Evolutionary conservation across 2,113 vertebrate genomes (phyloP).

Genomic region (Donacobius atricapilla): DNA sequence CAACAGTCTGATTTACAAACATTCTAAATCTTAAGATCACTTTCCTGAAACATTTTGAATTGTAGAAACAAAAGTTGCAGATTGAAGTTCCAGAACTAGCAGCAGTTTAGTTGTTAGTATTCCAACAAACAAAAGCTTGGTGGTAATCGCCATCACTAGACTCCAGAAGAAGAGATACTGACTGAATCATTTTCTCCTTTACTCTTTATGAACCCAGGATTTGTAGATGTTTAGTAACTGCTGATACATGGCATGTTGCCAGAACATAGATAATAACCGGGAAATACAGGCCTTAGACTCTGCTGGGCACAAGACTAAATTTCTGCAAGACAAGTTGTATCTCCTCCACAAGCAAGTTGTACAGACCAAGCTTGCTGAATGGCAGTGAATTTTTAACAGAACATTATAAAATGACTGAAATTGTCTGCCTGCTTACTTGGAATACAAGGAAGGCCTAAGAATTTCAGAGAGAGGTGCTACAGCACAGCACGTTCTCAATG

Average conservation of each 20-base stretch:
- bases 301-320: not conserved
- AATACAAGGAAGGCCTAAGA: not conserved
- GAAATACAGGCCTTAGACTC: not conserved
- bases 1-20: not conserved
- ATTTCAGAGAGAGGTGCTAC: not conserved
- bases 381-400: not conserved
- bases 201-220: not conserved
- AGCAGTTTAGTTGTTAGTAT: not conserved
- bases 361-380: not conserved
- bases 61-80: not conserved
- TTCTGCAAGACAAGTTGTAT: not conserved
- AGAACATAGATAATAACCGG: rapidly evolving
- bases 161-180: not conserved
- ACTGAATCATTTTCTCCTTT: not conserved
- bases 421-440: not conserved
- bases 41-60: not conserved
- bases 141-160: not conserved
- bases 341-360: not conserved
- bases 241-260: not conserved
- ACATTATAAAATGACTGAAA: not conserved
- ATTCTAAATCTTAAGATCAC: not conserved
- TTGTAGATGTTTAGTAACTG: not conserved
- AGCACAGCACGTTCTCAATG: not conserved
- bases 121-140: not conserved
- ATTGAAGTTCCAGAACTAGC: not conserved